These are phyloP conservation scores for Lerema accius DNA, from an alignment of 1,140 invertebrate genomes.

Conservation along the genomic window DNA sequence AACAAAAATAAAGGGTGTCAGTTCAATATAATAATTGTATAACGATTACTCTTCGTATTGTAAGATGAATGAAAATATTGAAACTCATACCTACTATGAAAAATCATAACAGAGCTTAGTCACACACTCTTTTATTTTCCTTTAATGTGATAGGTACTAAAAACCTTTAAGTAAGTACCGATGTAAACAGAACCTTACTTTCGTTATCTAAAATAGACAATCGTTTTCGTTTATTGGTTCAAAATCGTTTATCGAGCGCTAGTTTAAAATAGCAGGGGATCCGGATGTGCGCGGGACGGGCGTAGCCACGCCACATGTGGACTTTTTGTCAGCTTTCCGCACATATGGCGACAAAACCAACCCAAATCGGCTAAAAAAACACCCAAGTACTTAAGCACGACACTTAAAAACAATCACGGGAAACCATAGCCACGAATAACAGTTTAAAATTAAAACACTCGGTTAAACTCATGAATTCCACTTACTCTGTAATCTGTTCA, in stretches of 20 bases:
- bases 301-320: constrained; percentile 51
- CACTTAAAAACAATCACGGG: constrained; percentile 5
- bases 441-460: no score
- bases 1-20: no score
- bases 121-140: no score
- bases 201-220: not conserved
- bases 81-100: no score
- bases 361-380: constrained; percentile 11
- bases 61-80: no score
- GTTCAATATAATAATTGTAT: no score
- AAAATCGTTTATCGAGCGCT: constrained; percentile 7
- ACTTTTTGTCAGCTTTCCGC: constrained; percentile 37
- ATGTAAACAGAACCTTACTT: no score
- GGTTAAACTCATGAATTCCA: not conserved
- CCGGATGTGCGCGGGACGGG: constrained; percentile 52
- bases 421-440: constrained; percentile 2
- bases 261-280: constrained; percentile 29
- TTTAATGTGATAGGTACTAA: no score
- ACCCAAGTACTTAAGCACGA: not conserved
- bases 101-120: no score
- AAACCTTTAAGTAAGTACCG: no score
- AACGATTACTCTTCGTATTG: no score
- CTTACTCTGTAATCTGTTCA: no score
- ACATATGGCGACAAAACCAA: constrained; percentile 48
- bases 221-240: not conserved